Base-by-base conservation (phyloP, 2,797 vertebrate species). In the Acridotheres tristis region DNA sequence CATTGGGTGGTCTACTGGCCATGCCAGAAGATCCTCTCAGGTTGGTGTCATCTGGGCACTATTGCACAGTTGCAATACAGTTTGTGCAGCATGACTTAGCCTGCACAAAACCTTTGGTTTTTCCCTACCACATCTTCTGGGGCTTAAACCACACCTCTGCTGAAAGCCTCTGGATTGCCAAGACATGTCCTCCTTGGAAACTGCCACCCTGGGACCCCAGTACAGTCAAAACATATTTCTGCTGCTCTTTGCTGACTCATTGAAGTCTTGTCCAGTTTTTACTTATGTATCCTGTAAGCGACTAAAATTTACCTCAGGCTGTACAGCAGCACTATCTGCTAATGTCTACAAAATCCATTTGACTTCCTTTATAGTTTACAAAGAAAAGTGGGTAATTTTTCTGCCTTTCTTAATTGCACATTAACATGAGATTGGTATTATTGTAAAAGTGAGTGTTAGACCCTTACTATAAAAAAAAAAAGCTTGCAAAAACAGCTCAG, bases 31-130 rank as follows among this genome's bases (percentile, higher is more conserved):
- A 22, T 85, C 6, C 6, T 73, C 3, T 68, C 34, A 36, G 12
- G 2, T 13, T 61, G 3, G 3, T 55, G 15, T 18, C 26, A 5
- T 22, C 20, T 3, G 3, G 42, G 22, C 2, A 30, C 29, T 1
- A 9, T 20, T 18, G 10, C 43, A 34, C 10, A 67, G 11, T 13
- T 42, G 21, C 0, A 0, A 23, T 12, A 27, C 1, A 3, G 36
- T 32, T 38, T 10, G 26, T 26, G 10, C 47, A 62, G 40, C 1
- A 6, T 6, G 11, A 43, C 5, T 43, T 10, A n/a, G 4, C 11
- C 34, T 40, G 7, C 16, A 48, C 27, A 3, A 72, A 68, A 22
- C 11, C 63, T 47, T 48, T 36, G 20, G 3, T 27, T 73, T 77
- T 91, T 5, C 10, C 7, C 5, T 27, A 30, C 27, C 15, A 20